Base-by-base conservation (phyloP, 2,113 vertebrate genomes). In the Phycodurus eques region DNA sequence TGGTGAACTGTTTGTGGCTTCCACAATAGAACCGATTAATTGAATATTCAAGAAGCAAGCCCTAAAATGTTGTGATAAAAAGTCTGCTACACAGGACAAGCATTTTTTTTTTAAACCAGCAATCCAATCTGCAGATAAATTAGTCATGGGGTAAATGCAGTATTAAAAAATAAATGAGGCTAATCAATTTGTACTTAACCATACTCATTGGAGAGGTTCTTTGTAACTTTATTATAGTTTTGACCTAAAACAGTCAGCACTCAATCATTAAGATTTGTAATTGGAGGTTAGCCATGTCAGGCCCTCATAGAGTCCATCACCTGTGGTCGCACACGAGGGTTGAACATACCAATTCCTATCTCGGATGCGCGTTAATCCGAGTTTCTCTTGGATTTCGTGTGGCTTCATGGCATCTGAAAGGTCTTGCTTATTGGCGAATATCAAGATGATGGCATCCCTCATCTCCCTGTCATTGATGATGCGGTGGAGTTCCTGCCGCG, bases 271-370 rank as follows among this genome's bases (percentile, higher is more conserved):
- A 92, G 97, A 98, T 93, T 99, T 99, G 94, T 99, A 98, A 92
- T 99, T 99, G 92, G 98, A 99, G 67, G 97, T 99, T 90, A 99
- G 95, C 98, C 98, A 99, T 80, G 98, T 99, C 91, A 99, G 94
- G 89, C 98, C 98, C 90, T 99, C 98, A 77, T 98, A 99, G 80
- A 99, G 96, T 95, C 98, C 98, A 57, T 99, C 98, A 80, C 98
- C 98, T 44, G 96, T 95, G 80, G 96, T 98, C 54, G 98, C 97
- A 91, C 98, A 99, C 78, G 98, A 98, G 81, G 98, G 98, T 94
- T 99, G 98, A 94, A 99, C 97, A 85, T 99, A 99, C 98, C 98
- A 99, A 96, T 99, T 99, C 92, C 97, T 96, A 95, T 99, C 98
- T 93, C 98, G 92, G 90, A 99, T 98, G 61, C 98, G 96, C 74